These are phyloP conservation scores for Metellina segmentata DNA, from an alignment of 2,888 invertebrate species.

Conservation along the genomic window DNA sequence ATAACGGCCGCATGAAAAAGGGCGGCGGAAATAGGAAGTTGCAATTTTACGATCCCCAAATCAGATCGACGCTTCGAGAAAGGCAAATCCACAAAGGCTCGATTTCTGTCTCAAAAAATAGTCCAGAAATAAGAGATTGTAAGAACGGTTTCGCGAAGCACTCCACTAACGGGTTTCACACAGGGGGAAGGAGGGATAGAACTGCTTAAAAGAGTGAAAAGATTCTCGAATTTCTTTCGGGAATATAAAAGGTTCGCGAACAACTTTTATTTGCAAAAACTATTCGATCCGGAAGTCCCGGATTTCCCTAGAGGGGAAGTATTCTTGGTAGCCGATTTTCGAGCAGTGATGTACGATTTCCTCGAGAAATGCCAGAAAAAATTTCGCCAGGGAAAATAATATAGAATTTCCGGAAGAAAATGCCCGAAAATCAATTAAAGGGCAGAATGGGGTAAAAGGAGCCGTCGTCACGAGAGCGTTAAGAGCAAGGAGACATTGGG, in stretches of 20 bases:
- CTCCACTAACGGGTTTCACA: background rate
- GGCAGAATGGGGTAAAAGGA: constrained; percentile 8
- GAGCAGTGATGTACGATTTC: background rate
- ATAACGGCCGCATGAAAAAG: no score
- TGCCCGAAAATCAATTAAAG: constrained; percentile 34
- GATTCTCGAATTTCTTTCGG: background rate
- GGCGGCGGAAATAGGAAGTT: no score
- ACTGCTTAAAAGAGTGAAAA: background rate
- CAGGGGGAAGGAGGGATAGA: background rate
- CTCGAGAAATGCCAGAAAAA: background rate
- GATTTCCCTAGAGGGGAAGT: background rate
- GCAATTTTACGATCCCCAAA: no score
- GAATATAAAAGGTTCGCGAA: background rate
- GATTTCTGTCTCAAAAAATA: background rate
- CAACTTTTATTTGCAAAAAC: background rate
- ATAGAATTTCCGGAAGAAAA: background rate
- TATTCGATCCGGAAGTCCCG: background rate
- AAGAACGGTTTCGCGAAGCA: background rate
- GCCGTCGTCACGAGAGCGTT: constrained; percentile 8
- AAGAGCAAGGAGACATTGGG: constrained; percentile 2
- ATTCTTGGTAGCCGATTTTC: background rate
- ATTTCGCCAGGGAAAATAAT: background rate
- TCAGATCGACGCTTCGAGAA: background rate
- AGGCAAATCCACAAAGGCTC: background rate
- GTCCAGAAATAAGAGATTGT: background rate